phyloP scores from a whole-genome alignment of 2,113 vertebrate species.

The Lycocorax pyrrhopterus region DNA sequence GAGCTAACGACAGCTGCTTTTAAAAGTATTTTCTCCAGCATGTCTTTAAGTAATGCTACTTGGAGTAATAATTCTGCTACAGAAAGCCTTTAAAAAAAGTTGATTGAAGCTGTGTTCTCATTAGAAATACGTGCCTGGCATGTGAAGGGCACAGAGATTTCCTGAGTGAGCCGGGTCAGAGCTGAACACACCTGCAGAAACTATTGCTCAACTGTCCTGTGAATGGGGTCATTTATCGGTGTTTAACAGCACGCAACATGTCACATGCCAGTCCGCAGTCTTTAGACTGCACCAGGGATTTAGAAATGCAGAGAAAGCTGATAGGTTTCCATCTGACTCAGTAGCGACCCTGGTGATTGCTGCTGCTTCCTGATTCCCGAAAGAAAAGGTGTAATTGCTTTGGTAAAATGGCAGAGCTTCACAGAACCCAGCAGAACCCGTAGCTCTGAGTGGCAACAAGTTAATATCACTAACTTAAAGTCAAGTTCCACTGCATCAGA shows the following conservation, averaged over 20 bases:
- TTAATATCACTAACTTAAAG: background rate
- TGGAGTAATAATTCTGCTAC: background rate
- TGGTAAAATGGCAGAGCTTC: background rate
- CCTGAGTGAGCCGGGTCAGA: background rate
- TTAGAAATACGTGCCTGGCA: background rate
- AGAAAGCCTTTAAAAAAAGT: background rate
- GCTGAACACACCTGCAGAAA: background rate
- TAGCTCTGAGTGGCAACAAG: background rate
- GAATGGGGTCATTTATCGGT: background rate
- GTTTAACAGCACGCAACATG: background rate
- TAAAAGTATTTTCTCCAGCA: background rate
- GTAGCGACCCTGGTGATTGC: background rate
- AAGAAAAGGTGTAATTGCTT: background rate
- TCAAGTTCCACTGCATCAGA: background rate
- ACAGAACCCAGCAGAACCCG: background rate
- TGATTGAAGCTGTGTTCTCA: background rate
- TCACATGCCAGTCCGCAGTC: background rate
- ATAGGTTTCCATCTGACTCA: background rate
- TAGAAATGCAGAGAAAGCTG: background rate
- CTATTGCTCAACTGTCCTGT: background rate
- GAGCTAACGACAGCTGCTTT: background rate
- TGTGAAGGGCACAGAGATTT: background rate
- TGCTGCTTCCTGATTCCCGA: background rate
- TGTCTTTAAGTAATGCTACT: background rate
- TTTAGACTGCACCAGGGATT: background rate